These are phyloP conservation scores for Hydrozoanthus tunicans DNA, from an alignment of 64 coral and sea anemone genomes.

Conservation along the genomic window DNA sequence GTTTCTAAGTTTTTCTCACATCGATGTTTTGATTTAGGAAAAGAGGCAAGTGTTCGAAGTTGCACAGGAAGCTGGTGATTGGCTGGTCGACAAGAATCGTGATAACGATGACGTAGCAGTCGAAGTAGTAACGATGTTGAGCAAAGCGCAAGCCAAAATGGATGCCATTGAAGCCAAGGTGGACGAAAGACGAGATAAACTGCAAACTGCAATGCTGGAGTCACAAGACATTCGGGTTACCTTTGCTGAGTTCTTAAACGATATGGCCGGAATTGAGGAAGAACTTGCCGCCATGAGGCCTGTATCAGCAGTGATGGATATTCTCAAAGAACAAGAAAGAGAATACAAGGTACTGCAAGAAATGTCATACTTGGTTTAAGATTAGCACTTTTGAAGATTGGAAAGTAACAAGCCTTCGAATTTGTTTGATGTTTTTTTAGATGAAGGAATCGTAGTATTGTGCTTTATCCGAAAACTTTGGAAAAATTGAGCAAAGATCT, in stretches of 20 bases:
- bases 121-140: constrained; percentile 79
- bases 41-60: constrained; percentile 82
- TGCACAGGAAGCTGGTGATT: constrained; percentile 79
- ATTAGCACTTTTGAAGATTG: too few species aligned
- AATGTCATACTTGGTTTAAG: too few species aligned
- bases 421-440: too few species aligned
- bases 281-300: constrained; percentile 88
- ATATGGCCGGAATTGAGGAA: constrained; percentile 87
- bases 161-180: constrained; percentile 65
- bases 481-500: too few species aligned
- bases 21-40: constrained; percentile 21
- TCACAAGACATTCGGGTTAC: constrained; percentile 83
- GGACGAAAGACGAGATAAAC: constrained; percentile 71
- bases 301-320: constrained; percentile 80
- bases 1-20: background rate
- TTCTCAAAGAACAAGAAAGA: constrained; percentile 88
- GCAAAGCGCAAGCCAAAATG: constrained; percentile 83
- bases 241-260: constrained; percentile 84
- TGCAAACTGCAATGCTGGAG: constrained; percentile 75
- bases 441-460: too few species aligned
- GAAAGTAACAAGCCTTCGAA: too few species aligned
- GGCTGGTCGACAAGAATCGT: constrained; percentile 77
- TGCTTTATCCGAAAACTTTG: too few species aligned
- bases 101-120: constrained; percentile 80
- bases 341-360: constrained; percentile 70